Evolutionary conservation across 2,113 vertebrate species (phyloP).

Genomic region (Himantopus leucocephalus): DNA sequence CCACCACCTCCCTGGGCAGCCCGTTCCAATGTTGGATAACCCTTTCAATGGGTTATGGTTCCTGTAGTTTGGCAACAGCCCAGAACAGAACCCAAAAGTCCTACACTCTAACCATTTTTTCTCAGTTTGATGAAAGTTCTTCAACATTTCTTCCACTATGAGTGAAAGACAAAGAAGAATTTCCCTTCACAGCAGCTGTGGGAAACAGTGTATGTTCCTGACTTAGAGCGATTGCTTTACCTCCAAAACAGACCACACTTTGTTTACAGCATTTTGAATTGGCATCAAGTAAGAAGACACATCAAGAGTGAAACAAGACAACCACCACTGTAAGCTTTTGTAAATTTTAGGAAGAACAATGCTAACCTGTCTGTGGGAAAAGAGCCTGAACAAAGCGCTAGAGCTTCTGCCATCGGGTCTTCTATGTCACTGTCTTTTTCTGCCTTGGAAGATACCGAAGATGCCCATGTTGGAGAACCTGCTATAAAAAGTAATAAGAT

Average conservation of each 20-base stretch:
- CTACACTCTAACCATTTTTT: background rate
- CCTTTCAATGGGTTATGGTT: background rate
- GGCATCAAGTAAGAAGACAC: background rate
- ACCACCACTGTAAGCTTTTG: background rate
- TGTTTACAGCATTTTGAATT: background rate
- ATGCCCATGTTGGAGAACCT: slow-evolving; percentile 60
- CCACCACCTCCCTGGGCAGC: too few species aligned
- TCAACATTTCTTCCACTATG: background rate
- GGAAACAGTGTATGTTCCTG: background rate
- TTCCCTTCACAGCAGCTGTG: background rate
- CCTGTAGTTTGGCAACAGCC: background rate
- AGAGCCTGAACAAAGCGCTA: slow-evolving; percentile 77
- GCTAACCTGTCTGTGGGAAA: slow-evolving; percentile 82
- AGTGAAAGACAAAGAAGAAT: background rate
- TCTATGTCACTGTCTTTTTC: slow-evolving; percentile 62
- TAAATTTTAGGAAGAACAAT: background rate
- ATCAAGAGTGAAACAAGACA: background rate
- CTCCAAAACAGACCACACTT: background rate
- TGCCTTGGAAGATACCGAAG: slow-evolving; percentile 58
- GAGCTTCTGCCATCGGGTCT: slow-evolving; percentile 74
- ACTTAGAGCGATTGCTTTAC: background rate
- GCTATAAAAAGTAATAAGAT: slow-evolving; percentile 1
- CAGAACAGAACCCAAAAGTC: background rate
- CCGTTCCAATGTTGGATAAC: too few species aligned
- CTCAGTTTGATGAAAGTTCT: background rate